A percentile compares a stretch with the other conserved stretches of the same genome.
Conservation (phyloP, 2,797 vertebrate species). For the Sebastes cheni region DNA sequence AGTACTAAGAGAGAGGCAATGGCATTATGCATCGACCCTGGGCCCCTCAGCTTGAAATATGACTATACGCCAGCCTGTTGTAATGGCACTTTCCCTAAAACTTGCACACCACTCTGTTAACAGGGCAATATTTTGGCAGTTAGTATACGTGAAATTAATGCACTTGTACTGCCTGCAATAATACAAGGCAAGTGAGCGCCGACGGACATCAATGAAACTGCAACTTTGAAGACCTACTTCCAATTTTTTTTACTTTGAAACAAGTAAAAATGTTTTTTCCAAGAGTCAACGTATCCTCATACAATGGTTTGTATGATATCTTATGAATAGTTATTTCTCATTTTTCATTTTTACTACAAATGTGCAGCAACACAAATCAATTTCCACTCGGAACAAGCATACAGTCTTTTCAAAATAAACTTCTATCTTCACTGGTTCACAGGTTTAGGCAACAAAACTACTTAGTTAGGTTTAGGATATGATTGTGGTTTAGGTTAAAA, state of each 20-base stretch:
- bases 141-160: neutral
- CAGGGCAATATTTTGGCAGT: constrained; percentile 17
- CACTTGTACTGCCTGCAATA: neutral
- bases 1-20: constrained; percentile 67
- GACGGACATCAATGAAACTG: neutral
- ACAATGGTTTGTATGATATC: no score
- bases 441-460: no score
- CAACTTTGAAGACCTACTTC: neutral
- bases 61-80: constrained; percentile 50
- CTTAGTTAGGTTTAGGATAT: no score
- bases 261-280: neutral
- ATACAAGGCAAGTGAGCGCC: neutral
- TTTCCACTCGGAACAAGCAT: no score
- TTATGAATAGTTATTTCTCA: no score
- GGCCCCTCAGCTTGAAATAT: constrained; percentile 67
- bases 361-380: no score
- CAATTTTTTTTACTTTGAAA: neutral
- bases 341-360: no score
- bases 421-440: no score
- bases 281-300: no score
- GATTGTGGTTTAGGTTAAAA: no score
- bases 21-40: constrained; percentile 73
- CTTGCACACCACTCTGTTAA: constrained; percentile 26
- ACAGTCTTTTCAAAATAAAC: no score
- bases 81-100: constrained; percentile 43